Base-by-base conservation (phyloP, 1,140 invertebrate species). In the Paramacrobiotus metropolitanus region DNA sequence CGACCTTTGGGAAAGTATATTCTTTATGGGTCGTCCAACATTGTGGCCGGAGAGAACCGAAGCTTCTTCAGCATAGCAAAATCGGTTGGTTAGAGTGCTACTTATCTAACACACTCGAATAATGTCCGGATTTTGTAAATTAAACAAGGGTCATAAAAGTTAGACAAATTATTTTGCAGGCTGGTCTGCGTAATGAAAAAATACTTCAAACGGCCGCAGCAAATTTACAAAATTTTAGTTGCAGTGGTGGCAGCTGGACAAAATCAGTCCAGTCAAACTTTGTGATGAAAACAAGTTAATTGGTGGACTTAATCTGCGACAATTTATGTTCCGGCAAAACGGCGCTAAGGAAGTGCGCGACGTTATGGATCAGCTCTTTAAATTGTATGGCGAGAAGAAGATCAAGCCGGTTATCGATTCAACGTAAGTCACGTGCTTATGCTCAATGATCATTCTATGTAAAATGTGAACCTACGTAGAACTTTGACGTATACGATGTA, bases 1-100 rank as follows among this genome's bases (percentile, higher is more conserved):
- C 88, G 87, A 72, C 86, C 87, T 0, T 84, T 90, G 82, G 87
- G 87, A 70, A 83, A 80, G 77, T 89, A 89, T 70, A 80, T 90
- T 66, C 77, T 90, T 29, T 92, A 86, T 74, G 84, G 74, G 20
- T 71, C 73, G 2, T 72, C 74, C 2, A 75, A 71, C 64, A 71
- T 76, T 62, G 71, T 76, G 0, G 71, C 74, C 62, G 74, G 75
- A 40, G 74, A 76, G 66, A 76, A 72, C 0, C 76, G 75, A 65
- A 76, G 74, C 63, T 72, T 76, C 63, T 75, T 76, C 65, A 75
- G 72, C 67, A 71, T 74, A 66, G 73, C 75, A 2, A 75, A 75
- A 67, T 74, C 74, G n/a, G 73, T 75, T 67, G 69, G 73, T 61
- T 48, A 55, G 15, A 55, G 15, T 15, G 34, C 9, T 0, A 40